Percentiles rank a stretch among this genome's conserved stretches.
These are phyloP conservation scores for Todus mexicanus DNA, from an alignment of 2,797 vertebrate species.

Conservation along the genomic window DNA sequence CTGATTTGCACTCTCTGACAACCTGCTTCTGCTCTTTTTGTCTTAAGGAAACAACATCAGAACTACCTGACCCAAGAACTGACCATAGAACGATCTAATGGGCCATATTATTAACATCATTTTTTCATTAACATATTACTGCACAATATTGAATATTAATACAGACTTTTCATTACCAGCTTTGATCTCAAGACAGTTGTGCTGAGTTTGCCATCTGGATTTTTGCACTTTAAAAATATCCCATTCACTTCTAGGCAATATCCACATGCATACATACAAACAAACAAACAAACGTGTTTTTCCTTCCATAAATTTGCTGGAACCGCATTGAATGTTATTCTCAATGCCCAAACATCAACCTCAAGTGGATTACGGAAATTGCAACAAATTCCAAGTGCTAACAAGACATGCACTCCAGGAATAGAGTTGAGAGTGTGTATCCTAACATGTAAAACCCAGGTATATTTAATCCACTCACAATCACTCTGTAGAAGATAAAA, in stretches of 20 bases:
- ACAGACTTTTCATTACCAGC: not conserved
- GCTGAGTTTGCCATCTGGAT: not conserved
- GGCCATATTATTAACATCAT: not conserved
- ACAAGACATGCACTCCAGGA: not conserved
- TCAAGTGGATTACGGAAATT: not conserved
- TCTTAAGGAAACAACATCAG: not conserved
- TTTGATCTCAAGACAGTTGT: not conserved
- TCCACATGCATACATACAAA: not conserved
- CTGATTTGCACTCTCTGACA: not conserved
- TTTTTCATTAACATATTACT: not conserved
- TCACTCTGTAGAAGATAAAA: not conserved
- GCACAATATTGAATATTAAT: not conserved
- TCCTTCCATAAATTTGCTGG: not conserved
- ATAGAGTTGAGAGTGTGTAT: not conserved
- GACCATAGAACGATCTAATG: not conserved
- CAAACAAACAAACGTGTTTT: not conserved
- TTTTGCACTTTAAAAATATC: not conserved
- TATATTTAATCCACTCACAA: not conserved
- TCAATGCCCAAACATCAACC: not conserved
- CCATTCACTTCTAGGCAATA: not conserved
- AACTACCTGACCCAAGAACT: not conserved
- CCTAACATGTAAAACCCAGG: not conserved
- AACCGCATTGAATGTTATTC: not conserved
- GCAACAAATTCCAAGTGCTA: not conserved
- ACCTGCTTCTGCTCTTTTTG: not conserved